Evolutionary conservation across 2,797 vertebrate genomes (phyloP).

Genomic region (Coreius guichenoti): DNA sequence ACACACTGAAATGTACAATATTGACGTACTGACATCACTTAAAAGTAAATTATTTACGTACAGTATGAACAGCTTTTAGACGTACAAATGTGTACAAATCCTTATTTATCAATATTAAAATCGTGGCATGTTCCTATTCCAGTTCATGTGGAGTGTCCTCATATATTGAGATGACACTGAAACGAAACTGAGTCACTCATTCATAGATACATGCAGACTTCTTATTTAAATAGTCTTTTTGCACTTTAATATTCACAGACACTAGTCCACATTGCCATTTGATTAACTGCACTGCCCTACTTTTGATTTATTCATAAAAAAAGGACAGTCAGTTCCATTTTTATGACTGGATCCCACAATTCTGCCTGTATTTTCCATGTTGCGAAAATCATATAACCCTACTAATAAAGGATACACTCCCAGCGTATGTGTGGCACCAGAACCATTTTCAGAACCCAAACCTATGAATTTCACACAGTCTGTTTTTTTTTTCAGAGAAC

Average conservation of each 20-base stretch:
- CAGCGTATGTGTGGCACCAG: not conserved
- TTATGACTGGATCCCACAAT: not conserved
- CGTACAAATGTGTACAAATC: not conserved
- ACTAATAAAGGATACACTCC: not conserved
- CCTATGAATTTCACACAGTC: not conserved
- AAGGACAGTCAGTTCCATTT: not conserved
- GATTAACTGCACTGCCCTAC: not conserved
- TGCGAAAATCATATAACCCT: not conserved
- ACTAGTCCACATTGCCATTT: not conserved
- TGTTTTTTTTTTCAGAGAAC: not conserved
- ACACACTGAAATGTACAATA: not conserved
- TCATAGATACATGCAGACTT: not conserved
- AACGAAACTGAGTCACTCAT: not conserved
- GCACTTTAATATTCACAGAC: not conserved
- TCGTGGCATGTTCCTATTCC: not conserved
- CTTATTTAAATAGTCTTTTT: not conserved
- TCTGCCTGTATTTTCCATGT: not conserved
- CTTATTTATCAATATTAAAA: not conserved
- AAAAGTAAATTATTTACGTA: not conserved
- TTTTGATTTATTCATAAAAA: not conserved
- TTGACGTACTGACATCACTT: not conserved
- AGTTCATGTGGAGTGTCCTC: not conserved
- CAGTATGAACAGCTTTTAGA: not conserved
- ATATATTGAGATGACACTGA: not conserved
- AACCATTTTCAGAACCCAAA: not conserved